Conservation (phyloP, 2,797 vertebrate species). For the Dryobates pubescens region DNA sequence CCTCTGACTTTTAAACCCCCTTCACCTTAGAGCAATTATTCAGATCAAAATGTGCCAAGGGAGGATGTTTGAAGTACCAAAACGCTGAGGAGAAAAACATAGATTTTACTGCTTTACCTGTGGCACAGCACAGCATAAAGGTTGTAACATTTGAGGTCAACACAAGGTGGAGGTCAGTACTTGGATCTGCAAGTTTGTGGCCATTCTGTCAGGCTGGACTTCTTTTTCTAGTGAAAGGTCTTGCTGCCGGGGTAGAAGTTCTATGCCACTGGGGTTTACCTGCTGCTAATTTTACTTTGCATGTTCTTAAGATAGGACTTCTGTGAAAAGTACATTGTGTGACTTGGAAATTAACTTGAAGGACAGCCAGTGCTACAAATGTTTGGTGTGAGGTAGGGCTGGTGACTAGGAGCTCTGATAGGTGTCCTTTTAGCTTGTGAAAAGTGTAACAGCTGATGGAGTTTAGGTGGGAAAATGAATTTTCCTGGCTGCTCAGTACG, state of each 20-base stretch:
- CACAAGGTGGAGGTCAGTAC: background rate
- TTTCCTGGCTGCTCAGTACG: background rate
- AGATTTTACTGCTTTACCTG: background rate
- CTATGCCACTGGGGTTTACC: background rate
- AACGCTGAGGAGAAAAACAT: background rate
- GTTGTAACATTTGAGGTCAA: background rate
- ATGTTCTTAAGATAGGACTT: background rate
- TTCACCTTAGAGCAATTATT: background rate
- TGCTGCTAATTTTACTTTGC: background rate
- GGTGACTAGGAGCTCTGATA: background rate
- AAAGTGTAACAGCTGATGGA: background rate
- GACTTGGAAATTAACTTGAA: background rate
- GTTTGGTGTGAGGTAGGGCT: background rate
- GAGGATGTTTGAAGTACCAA: background rate
- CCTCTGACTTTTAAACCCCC: background rate
- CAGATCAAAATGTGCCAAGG: background rate
- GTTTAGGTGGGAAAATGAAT: background rate
- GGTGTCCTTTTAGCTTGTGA: background rate
- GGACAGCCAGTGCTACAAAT: background rate
- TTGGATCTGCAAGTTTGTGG: accelerated
- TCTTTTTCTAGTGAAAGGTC: background rate
- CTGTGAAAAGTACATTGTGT: background rate
- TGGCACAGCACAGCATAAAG: background rate
- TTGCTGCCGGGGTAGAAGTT: background rate
- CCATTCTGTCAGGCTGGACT: background rate